Evolutionary conservation across 2,113 vertebrate species (phyloP).

Genomic region (Ailurus styani): DNA sequence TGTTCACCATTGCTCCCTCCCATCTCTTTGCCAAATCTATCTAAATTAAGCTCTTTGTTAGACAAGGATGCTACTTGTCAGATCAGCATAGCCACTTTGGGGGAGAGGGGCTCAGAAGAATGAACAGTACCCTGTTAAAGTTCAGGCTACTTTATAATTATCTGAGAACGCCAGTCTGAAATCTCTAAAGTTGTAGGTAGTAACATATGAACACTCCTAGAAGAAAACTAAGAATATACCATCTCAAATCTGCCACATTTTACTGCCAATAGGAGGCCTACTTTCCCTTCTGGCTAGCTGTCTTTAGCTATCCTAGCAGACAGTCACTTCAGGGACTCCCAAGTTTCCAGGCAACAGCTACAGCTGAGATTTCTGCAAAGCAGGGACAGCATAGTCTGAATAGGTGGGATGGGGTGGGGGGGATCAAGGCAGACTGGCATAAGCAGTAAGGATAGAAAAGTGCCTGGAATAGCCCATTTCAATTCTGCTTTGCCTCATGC

Average conservation of each 20-base stretch:
- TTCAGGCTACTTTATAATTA: slow-evolving; percentile 17
- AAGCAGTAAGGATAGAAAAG: slow-evolving; percentile 20
- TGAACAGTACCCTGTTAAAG: background rate
- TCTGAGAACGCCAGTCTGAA: slow-evolving; percentile 14
- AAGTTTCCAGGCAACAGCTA: slow-evolving; percentile 69
- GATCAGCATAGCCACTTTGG: background rate
- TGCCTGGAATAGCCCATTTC: slow-evolving; percentile 43
- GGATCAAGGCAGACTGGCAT: slow-evolving; percentile 37
- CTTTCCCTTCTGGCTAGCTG: slow-evolving; percentile 40
- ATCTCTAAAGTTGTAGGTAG: slow-evolving; percentile 11
- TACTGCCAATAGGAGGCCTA: slow-evolving; percentile 40
- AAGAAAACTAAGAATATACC: slow-evolving; percentile 38
- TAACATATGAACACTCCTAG: slow-evolving; percentile 39
- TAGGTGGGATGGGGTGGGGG: background rate
- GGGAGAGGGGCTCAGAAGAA: background rate
- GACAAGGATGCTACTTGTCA: background rate
- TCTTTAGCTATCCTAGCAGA: slow-evolving; percentile 45
- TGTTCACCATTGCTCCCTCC: background rate
- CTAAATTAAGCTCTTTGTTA: slow-evolving; percentile 28
- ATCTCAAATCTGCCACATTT: slow-evolving; percentile 49
- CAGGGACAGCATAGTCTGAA: slow-evolving; percentile 31
- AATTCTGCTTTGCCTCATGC: slow-evolving; percentile 34
- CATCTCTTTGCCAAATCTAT: background rate
- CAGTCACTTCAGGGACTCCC: slow-evolving; percentile 40
- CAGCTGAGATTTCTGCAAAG: slow-evolving; percentile 50